Evolutionary conservation across 1,140 invertebrate species (phyloP).

Genomic region (Ostrea edulis): DNA sequence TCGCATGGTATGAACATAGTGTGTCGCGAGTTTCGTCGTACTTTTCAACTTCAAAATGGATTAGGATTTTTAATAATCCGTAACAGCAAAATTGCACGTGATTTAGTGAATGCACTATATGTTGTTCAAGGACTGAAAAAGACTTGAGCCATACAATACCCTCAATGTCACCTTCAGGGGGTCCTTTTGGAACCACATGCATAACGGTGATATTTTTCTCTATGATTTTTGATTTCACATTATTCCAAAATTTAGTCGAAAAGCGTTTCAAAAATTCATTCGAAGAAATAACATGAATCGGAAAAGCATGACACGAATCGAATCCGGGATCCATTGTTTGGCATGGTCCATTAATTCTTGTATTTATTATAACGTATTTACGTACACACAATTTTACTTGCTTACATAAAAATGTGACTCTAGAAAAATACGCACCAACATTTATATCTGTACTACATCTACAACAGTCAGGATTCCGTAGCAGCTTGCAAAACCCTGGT

Average conservation of each 20-base stretch:
- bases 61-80: not conserved
- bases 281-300: not conserved
- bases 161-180: not conserved
- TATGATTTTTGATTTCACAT: not conserved
- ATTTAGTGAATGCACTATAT: not conserved
- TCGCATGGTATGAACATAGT: not conserved
- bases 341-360: not conserved
- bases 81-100: slow-evolving; percentile 2
- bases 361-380: not conserved
- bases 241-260: not conserved
- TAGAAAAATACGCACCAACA: not conserved
- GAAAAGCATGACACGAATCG: not conserved
- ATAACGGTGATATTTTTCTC: not conserved
- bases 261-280: not conserved
- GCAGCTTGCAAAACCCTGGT: not conserved
- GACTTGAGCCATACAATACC: not conserved
- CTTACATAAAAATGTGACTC: not conserved
- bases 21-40: not conserved
- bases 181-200: not conserved
- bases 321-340: not conserved
- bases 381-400: accelerated
- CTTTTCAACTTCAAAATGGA: not conserved
- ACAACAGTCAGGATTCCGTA: not conserved
- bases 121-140: no score
- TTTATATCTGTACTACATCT: no score